Base-by-base conservation (phyloP, 2,888 invertebrate species). In the Eudemis profundana region DNA sequence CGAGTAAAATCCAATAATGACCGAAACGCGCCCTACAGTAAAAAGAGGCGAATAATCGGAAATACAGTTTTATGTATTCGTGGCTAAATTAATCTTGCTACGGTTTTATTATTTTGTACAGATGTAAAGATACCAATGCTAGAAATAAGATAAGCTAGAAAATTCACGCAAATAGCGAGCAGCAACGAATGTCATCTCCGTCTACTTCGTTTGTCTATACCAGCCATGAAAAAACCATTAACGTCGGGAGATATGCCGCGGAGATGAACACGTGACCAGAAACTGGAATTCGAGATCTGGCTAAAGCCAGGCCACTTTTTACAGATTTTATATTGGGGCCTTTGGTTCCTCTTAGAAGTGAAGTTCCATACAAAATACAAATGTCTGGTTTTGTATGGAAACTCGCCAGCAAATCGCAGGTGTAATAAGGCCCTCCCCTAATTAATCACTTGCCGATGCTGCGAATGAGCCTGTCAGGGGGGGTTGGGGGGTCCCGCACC, bases 1-100 rank as follows among this genome's bases (percentile, higher is more conserved):
- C 46, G 50, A 66, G 67, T 70, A 61, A 74, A 79, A 78, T 76
- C 74, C 74, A 77, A 77, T 76, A 78, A 79, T 74, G 73, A 75
- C 66, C 68, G 69, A 71, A 65, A 49, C 63, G 59, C 61, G 56
- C 66, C 59, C 59, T 69, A 54, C 70, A 59, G 66, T 71, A 70
- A 73, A 67, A 61, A 49, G 64, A 68, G 70, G 71, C 63, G 71
- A 77, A 77, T 78, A 78, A 78, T 78, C 73, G 74, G 72, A 69
- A 77, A 75, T 67, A 67, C 69, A 71, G 69, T 66, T 74, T 74
- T 72, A 70, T 73, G 70, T 77, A 73, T 75, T 79, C 73, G 51
- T 69, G 72, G 65, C 17, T 19, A 29, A 42, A 23, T 33, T 53
- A 10, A 3, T n/a, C n/a, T n/a, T n/a, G n/a, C n/a, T n/a, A n/a